Evolutionary conservation across 2,888 invertebrate species (phyloP).

Genomic region (Drosophila greeni): DNA sequence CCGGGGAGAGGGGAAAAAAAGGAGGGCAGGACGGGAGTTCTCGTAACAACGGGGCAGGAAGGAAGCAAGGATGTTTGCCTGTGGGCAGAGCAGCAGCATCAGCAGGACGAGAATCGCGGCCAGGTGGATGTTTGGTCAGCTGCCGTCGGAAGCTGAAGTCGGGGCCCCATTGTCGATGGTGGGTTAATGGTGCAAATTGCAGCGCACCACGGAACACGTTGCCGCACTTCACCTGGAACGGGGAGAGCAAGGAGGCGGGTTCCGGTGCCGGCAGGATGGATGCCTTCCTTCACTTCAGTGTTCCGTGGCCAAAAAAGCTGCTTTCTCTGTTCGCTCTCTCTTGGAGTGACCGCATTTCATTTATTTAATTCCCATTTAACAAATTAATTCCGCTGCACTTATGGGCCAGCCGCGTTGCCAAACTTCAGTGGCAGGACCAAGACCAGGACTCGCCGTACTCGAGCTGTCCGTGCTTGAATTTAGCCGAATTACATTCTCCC

Average conservation of each 20-base stretch:
- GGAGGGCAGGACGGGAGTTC: conserved; percentile 20
- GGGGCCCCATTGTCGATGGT: conserved; percentile 33
- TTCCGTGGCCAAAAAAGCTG: conserved; percentile 4
- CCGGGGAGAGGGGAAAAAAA: conserved; percentile 1
- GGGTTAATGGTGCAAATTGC: conserved; percentile 46
- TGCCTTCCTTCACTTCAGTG: conserved; percentile 4
- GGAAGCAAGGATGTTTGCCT: conserved; percentile 67
- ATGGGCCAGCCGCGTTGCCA: conserved; percentile 31
- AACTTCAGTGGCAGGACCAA: conserved; percentile 28
- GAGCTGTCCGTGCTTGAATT: conserved; percentile 23
- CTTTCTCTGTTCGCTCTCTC: conserved; percentile 13
- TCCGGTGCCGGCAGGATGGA: not conserved
- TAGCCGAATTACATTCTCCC: conserved; percentile 27
- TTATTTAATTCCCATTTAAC: conserved; percentile 40
- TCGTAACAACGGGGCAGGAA: conserved; percentile 53
- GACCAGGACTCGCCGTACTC: conserved; percentile 26
- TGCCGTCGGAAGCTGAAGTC: conserved; percentile 45
- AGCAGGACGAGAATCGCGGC: conserved; percentile 3
- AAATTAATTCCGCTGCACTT: conserved; percentile 35
- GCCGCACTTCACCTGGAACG: conserved; percentile 43
- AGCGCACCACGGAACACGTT: conserved; percentile 32
- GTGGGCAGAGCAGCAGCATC: conserved; percentile 55
- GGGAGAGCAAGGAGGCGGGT: not conserved
- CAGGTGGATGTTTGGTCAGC: conserved; percentile 66
- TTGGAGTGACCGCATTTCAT: conserved; percentile 38